Percentiles rank a stretch among this genome's conserved stretches.
phyloP scores from a whole-genome alignment of 2,797 vertebrate genomes.

The Cuniculus paca region DNA sequence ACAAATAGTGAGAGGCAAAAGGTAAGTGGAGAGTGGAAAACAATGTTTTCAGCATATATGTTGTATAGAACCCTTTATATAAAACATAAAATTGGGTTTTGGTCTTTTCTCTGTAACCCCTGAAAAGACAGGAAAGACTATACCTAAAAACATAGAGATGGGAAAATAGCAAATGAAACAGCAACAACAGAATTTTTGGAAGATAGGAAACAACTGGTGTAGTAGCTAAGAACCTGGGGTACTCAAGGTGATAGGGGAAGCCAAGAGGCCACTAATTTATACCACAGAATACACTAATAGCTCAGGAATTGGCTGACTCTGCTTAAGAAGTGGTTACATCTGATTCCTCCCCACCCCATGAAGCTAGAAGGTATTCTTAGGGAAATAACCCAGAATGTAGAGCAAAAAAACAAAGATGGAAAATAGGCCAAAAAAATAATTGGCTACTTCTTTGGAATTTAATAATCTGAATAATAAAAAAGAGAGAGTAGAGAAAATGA shows the following conservation, averaged over 20 bases:
- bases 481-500: not conserved
- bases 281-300: accelerated
- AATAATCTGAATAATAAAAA: not conserved
- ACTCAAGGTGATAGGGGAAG: not conserved
- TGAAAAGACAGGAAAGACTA: not conserved
- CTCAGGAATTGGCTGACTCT: not conserved
- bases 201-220: not conserved
- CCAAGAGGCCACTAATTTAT: not conserved
- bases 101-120: not conserved
- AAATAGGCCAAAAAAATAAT: not conserved
- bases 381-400: not conserved
- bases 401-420: not conserved
- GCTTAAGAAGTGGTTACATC: too few relatives aligned
- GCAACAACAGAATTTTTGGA: not conserved
- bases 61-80: too few relatives aligned
- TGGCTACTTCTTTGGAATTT: not conserved
- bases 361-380: not conserved
- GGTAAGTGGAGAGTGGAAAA: not conserved
- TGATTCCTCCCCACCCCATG: accelerated
- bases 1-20: not conserved
- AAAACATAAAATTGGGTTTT: not conserved
- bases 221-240: not conserved
- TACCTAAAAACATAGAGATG: not conserved
- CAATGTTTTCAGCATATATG: not conserved
- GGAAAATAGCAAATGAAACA: not conserved